Conservation (phyloP, 2,113 vertebrate genomes). For the Anguilla rostrata region DNA sequence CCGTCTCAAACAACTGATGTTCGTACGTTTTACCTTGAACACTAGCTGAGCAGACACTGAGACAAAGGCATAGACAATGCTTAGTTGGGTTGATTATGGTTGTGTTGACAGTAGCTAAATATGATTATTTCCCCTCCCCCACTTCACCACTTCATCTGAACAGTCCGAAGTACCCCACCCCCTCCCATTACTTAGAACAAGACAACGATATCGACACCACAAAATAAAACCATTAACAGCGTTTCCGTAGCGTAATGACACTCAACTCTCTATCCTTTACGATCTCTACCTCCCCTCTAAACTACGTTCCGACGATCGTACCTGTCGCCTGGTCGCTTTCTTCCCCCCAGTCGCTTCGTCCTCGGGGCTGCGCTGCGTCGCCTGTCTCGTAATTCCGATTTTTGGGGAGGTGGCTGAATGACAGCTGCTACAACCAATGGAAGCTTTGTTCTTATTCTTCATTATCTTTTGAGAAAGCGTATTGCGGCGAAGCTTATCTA, state of each 20-base stretch:
- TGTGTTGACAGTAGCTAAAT: conserved; percentile 12
- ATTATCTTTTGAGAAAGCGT: background rate
- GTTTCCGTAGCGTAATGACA: background rate
- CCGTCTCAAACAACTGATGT: background rate
- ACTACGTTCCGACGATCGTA: background rate
- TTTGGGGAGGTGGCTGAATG: conserved; percentile 6
- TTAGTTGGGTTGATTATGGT: background rate
- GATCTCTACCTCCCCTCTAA: background rate
- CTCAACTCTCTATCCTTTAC: background rate
- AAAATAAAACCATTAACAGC: background rate
- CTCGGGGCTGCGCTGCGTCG: background rate
- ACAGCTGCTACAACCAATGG: conserved; percentile 22
- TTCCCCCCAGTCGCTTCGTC: background rate
- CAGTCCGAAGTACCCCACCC: conserved; percentile 17
- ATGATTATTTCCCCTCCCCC: conserved; percentile 17
- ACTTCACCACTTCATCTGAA: conserved; percentile 6
- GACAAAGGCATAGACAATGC: background rate
- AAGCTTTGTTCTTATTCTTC: conserved; percentile 14
- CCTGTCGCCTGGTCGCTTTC: conserved; percentile 9
- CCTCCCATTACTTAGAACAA: background rate
- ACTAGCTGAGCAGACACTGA: too few species aligned
- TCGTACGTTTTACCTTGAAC: background rate
- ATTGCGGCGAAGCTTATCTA: too few species aligned
- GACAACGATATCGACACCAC: background rate
- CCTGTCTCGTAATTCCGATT: conserved; percentile 2